These are phyloP conservation scores for Sylvilagus bachmani DNA, from an alignment of 2,113 vertebrate species.

Conservation along the genomic window DNA sequence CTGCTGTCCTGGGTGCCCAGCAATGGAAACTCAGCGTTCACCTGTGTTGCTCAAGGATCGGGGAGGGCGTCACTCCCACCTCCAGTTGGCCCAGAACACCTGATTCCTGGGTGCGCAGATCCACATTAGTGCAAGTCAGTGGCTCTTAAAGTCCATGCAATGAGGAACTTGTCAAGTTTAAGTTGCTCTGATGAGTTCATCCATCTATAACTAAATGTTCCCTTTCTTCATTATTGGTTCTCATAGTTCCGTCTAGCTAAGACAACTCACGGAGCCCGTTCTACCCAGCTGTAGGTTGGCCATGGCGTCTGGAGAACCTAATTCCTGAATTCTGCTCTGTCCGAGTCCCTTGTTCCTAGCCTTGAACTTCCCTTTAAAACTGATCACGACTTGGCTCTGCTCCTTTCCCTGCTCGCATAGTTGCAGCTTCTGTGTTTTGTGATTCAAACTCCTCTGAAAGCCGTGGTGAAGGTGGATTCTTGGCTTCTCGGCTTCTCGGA, in stretches of 20 bases:
- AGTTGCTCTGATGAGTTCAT: constrained; percentile 25
- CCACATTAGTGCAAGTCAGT: not conserved
- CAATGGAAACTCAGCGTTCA: not conserved
- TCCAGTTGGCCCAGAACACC: not conserved
- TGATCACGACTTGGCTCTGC: not conserved
- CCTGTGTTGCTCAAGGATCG: accelerated
- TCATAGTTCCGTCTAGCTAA: constrained; percentile 16
- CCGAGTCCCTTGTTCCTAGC: not conserved
- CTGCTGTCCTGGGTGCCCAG: not conserved
- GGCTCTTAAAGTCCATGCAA: not conserved
- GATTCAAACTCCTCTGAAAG: not conserved
- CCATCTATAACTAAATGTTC: not conserved
- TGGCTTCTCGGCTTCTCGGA: not conserved
- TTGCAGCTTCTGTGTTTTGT: not conserved
- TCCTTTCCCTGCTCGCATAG: not conserved
- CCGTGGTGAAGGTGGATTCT: not conserved
- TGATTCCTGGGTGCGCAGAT: not conserved
- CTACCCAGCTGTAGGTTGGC: constrained; percentile 32
- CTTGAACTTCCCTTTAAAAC: not conserved
- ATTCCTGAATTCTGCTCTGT: not conserved
- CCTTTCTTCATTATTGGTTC: constrained; percentile 54
- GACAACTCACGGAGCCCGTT: constrained; percentile 31
- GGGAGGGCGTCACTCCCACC: too few relatives aligned
- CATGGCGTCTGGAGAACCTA: not conserved
- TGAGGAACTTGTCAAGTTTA: not conserved